Conservation (phyloP, 2,797 vertebrate species). For the Rhinogobio ventralis region DNA sequence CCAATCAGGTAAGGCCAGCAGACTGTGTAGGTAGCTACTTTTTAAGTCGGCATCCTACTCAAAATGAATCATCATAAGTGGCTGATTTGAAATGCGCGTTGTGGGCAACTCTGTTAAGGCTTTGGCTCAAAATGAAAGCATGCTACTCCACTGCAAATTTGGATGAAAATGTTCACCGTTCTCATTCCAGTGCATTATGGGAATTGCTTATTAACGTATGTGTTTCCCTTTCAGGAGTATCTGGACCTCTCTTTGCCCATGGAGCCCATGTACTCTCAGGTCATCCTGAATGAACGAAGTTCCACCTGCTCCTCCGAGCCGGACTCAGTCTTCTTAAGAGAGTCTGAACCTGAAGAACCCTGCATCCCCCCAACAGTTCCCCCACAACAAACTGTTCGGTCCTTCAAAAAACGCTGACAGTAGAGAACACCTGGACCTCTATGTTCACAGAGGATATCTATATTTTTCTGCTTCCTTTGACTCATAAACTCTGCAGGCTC, state of each 20-base stretch:
- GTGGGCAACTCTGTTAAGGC: background rate
- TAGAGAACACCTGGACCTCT: conserved; percentile 55
- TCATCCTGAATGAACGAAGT: conserved; percentile 92
- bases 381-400: conserved; percentile 77
- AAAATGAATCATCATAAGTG: background rate
- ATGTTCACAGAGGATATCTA: conserved; percentile 48
- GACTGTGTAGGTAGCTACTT: background rate
- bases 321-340: conserved; percentile 96
- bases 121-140: background rate
- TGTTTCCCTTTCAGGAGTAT: conserved; percentile 84
- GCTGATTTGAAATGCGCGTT: background rate
- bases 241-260: conserved; percentile 93
- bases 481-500: conserved; percentile 64
- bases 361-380: conserved; percentile 90
- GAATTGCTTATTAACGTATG: background rate
- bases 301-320: conserved; percentile 98
- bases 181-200: background rate
- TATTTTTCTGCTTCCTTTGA: conserved; percentile 66
- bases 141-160: background rate
- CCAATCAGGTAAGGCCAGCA: conserved; percentile 89
- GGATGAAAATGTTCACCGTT: background rate
- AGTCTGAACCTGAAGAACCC: conserved; percentile 90
- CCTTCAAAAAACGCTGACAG: conserved; percentile 92
- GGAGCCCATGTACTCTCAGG: conserved; percentile 92
- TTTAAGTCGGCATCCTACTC: background rate